phyloP scores from a whole-genome alignment of 2,888 invertebrate genomes.

The Tachina lurida region DNA sequence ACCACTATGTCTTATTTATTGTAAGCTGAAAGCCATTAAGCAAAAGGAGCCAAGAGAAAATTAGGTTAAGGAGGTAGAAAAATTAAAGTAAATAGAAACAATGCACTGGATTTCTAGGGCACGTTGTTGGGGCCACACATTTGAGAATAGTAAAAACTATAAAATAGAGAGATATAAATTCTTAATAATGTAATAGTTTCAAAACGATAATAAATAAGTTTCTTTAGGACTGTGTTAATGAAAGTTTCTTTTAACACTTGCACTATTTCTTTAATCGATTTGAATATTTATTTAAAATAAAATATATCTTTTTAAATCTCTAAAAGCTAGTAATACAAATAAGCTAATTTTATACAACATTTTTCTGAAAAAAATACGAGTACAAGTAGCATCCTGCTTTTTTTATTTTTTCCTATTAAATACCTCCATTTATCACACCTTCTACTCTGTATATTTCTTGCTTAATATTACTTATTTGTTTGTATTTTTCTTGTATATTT shows the following conservation, averaged over 20 bases:
- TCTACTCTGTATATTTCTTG: constrained; percentile 21
- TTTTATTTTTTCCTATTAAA: background rate
- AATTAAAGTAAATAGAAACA: constrained; percentile 33
- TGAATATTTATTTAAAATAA: too few relatives aligned
- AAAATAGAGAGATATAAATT: too few relatives aligned
- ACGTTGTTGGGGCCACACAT: too few relatives aligned
- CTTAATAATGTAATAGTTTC: too few relatives aligned
- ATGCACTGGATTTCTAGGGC: constrained; percentile 10
- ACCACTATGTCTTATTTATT: constrained; percentile 55
- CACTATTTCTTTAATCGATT: too few relatives aligned
- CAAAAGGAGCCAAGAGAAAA: constrained; percentile 5
- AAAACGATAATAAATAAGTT: too few relatives aligned
- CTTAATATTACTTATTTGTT: background rate
- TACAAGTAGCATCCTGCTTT: background rate
- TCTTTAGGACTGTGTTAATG: too few relatives aligned
- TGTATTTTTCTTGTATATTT: background rate
- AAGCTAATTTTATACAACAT: background rate
- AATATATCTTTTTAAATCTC: too few relatives aligned
- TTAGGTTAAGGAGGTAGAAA: background rate
- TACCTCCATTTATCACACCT: background rate
- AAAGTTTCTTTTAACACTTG: too few relatives aligned
- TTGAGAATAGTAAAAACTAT: too few relatives aligned
- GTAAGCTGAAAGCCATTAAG: constrained; percentile 27
- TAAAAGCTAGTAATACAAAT: too few relatives aligned
- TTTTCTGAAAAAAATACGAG: background rate